phyloP scores from a whole-genome alignment of 2,113 vertebrate species.

The Lutjanus erythropterus region DNA sequence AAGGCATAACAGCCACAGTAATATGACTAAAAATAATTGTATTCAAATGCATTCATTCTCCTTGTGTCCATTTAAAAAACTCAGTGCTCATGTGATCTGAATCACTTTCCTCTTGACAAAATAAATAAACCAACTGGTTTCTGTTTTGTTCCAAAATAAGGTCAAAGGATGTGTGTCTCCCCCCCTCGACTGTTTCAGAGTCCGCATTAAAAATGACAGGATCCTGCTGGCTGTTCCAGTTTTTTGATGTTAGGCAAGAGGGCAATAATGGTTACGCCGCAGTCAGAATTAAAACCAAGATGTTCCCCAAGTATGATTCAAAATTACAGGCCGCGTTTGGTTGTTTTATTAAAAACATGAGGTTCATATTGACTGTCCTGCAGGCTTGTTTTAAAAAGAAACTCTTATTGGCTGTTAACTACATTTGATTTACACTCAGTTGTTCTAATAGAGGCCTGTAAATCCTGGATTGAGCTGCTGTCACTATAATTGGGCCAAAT shows the following conservation, averaged over 20 bases:
- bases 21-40: neutral
- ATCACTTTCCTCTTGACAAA: constrained; percentile 6
- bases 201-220: constrained; percentile 27
- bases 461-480: neutral
- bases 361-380: neutral
- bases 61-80: neutral
- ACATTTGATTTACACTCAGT: constrained; percentile 29
- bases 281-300: constrained; percentile 20
- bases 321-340: too few species aligned
- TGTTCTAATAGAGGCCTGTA: constrained; percentile 10
- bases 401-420: neutral
- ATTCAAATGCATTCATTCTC: neutral
- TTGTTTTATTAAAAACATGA: neutral
- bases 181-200: neutral
- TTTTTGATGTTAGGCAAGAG: constrained; percentile 36
- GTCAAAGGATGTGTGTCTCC: neutral
- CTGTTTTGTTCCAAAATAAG: neutral
- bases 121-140: constrained; percentile 3
- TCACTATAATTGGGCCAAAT: neutral
- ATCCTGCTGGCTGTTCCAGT: constrained; percentile 3
- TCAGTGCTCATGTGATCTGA: neutral
- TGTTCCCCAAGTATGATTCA: neutral
- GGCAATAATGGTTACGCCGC: neutral
- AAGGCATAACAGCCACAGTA: neutral
- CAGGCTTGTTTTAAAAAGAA: neutral